Evolutionary conservation across 2,797 vertebrate genomes (phyloP).

Genomic region (Thaleichthys pacificus): DNA sequence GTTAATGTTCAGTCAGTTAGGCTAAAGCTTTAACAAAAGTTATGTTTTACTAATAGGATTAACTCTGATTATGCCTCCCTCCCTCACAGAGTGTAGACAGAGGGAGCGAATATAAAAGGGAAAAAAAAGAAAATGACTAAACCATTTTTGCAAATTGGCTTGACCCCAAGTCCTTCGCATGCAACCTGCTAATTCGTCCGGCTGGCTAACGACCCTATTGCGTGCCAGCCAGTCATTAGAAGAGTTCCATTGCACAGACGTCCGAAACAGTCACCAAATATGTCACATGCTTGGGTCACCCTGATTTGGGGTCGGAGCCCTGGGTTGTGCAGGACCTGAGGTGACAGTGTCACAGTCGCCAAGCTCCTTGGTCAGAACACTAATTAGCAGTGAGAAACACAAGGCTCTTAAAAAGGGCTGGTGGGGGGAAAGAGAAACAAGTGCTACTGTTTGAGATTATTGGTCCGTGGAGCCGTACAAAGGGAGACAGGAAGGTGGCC

Average conservation of each 20-base stretch:
- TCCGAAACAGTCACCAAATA: conserved; percentile 67
- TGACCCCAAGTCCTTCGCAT: conserved; percentile 67
- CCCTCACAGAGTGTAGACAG: conserved; percentile 33
- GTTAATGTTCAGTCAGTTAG: conserved; percentile 37
- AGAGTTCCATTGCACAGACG: conserved; percentile 33
- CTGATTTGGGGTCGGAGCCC: conserved; percentile 56
- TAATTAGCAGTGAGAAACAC: conserved; percentile 69
- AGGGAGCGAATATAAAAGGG: conserved; percentile 18
- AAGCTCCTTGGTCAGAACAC: conserved; percentile 61
- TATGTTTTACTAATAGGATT: conserved; percentile 72
- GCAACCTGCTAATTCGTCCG: conserved; percentile 70
- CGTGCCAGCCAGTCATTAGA: conserved; percentile 77
- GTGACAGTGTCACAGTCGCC: conserved; percentile 55
- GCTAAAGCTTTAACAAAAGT: conserved; percentile 60
- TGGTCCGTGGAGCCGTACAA: conserved; percentile 46
- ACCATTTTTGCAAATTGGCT: conserved; percentile 51
- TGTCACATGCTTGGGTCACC: conserved; percentile 73
- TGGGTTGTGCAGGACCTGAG: conserved; percentile 54
- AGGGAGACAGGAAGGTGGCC: conserved; percentile 4
- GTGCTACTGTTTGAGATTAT: conserved; percentile 70
- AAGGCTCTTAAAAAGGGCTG: conserved; percentile 62
- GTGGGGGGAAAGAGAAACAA: conserved; percentile 58
- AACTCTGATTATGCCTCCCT: conserved; percentile 56
- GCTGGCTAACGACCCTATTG: conserved; percentile 69
- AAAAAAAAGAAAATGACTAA: conserved; percentile 57